phyloP scores from a whole-genome alignment of 2,113 vertebrate species.

The Sceloporus tristichus region DNA sequence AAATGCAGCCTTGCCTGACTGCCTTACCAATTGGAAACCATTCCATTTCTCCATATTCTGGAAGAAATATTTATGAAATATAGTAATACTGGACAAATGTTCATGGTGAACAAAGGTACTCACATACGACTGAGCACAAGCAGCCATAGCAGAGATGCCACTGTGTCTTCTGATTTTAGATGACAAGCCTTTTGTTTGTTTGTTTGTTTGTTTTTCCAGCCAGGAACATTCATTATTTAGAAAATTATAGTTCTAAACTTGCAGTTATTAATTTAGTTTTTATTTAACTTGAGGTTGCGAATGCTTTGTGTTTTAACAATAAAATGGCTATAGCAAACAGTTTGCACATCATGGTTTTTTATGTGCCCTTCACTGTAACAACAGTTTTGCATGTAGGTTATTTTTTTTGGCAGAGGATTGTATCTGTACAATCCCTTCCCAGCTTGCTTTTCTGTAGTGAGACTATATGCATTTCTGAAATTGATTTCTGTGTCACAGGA shows the following conservation, averaged over 20 bases:
- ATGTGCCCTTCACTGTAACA: background rate
- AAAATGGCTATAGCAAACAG: background rate
- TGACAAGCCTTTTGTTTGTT: background rate
- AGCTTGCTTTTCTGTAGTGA: background rate
- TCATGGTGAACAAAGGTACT: background rate
- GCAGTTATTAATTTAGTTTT: background rate
- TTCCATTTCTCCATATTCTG: background rate
- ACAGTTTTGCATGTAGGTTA: background rate
- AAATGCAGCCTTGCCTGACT: too few species aligned
- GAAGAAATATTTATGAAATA: conserved; percentile 19
- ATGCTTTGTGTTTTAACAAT: background rate
- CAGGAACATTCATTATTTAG: background rate
- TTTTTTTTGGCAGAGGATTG: too few species aligned
- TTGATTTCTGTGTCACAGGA: too few species aligned
- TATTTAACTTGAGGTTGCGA: background rate
- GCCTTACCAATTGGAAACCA: too few species aligned
- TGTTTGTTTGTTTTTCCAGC: too few species aligned
- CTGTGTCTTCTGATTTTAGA: conserved; percentile 1
- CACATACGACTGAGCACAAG: background rate
- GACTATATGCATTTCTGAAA: too few species aligned
- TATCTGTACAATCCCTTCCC: too few species aligned
- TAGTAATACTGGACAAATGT: background rate
- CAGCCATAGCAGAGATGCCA: background rate
- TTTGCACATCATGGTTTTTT: background rate
- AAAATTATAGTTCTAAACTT: background rate